phyloP scores from a whole-genome alignment of 2,113 vertebrate species.

The Channa argus region DNA sequence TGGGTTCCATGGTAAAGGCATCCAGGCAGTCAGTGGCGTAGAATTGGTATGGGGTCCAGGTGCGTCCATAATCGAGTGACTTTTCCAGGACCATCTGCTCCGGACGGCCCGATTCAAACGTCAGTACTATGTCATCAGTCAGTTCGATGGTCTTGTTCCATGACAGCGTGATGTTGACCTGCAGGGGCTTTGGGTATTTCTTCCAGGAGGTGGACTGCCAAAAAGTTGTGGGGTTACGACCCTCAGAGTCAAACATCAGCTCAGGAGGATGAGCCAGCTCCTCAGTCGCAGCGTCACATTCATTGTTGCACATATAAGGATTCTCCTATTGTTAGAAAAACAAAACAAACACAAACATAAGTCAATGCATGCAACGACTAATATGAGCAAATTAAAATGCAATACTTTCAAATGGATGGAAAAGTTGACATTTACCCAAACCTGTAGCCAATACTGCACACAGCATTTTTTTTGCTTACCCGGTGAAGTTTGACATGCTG shows the following conservation, averaged over 20 bases:
- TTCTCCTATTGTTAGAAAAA: conserved; percentile 89
- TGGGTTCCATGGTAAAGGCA: conserved; percentile 98
- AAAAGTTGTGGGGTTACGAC: conserved; percentile 95
- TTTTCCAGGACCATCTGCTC: conserved; percentile 99
- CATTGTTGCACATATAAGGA: conserved; percentile 99
- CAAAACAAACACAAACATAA: conserved; percentile 42
- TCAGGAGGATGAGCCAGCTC: conserved; percentile 96
- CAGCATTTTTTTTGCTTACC: too few relatives aligned
- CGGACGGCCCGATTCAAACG: conserved; percentile 96
- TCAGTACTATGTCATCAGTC: conserved; percentile 97
- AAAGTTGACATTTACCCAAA: too few relatives aligned
- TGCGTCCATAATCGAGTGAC: conserved; percentile 95
- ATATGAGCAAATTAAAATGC: too few relatives aligned
- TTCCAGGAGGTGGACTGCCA: conserved; percentile 99
- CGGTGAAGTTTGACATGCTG: too few relatives aligned
- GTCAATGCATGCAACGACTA: not conserved
- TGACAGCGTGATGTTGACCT: conserved; percentile 96
- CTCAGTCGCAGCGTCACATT: conserved; percentile 93
- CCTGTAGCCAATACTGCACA: too few relatives aligned
- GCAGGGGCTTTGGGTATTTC: conserved; percentile 94
- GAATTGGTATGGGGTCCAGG: conserved; percentile 98
- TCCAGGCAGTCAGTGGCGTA: conserved; percentile 98
- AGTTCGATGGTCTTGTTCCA: conserved; percentile 99
- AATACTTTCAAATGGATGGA: too few relatives aligned
- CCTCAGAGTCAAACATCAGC: conserved; percentile 98